These are phyloP conservation scores for Chaunax sp. DNA, from an alignment of 2,797 vertebrate species.

Conservation along the genomic window DNA sequence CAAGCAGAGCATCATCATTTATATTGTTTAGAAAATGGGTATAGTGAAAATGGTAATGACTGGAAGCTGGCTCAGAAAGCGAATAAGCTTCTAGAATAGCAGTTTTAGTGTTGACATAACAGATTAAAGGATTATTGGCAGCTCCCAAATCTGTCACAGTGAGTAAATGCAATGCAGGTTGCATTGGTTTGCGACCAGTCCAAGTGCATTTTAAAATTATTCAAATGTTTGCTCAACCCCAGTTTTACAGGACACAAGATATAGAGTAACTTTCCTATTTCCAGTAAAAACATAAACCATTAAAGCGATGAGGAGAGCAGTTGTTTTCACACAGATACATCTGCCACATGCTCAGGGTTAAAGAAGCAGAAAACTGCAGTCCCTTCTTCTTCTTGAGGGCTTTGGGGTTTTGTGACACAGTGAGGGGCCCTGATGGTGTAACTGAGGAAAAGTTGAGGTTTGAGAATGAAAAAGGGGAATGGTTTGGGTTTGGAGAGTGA, in stretches of 20 bases:
- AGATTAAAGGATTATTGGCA: too few relatives aligned
- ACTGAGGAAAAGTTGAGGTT: conserved; percentile 38
- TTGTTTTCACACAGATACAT: conserved; percentile 30
- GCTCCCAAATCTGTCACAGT: too few relatives aligned
- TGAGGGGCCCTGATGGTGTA: conserved; percentile 31
- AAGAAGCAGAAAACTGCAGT: conserved; percentile 30
- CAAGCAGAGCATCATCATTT: conserved; percentile 22
- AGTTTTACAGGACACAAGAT: conserved; percentile 5
- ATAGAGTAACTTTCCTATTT: conserved; percentile 26
- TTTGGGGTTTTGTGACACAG: conserved; percentile 47
- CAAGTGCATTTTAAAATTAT: conserved; percentile 9
- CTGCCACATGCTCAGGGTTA: conserved; percentile 47
- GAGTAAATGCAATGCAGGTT: background rate
- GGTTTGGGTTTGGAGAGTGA: conserved; percentile 33
- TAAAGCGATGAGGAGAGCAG: conserved; percentile 27
- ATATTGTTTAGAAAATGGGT: conserved; percentile 25
- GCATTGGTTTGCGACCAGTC: background rate
- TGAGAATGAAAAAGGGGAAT: conserved; percentile 33
- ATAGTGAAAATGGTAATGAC: background rate
- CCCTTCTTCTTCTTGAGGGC: conserved; percentile 30
- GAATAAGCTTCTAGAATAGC: too few relatives aligned
- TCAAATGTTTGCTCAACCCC: conserved; percentile 23
- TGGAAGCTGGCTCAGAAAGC: too few relatives aligned
- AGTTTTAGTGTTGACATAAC: too few relatives aligned
- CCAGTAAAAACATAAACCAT: conserved; percentile 44